Percentiles rank a stretch among this genome's conserved stretches.
These are phyloP conservation scores for Apostichopus parvimensis DNA, from an alignment of 35 echinoderm and acorn worm species.

Conservation along the genomic window DNA sequence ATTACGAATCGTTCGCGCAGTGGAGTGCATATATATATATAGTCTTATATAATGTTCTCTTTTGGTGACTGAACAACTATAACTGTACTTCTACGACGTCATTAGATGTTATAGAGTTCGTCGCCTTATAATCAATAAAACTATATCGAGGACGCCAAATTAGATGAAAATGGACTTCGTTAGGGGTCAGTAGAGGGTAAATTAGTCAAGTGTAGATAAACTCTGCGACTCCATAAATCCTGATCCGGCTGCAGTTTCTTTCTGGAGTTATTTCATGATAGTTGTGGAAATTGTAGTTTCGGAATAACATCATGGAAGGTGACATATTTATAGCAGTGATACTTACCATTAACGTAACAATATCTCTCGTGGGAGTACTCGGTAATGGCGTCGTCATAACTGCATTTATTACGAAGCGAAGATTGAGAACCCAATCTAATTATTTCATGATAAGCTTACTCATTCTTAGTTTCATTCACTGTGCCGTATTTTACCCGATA, in stretches of 20 bases:
- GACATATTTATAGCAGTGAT: not conserved
- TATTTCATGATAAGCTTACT: conserved; percentile 44
- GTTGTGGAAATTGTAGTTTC: not conserved
- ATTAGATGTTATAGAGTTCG: no score
- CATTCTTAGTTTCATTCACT: conserved; percentile 39
- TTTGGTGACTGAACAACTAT: no score
- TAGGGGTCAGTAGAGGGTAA: no score
- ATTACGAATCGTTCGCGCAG: no score
- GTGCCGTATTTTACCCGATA: conserved; percentile 37
- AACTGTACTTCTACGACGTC: no score
- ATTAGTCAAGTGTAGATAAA: no score
- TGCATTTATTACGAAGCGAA: conserved; percentile 5
- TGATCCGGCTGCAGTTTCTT: not conserved
- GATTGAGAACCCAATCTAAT: conserved; percentile 33
- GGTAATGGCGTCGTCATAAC: conserved; percentile 38
- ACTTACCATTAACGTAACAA: conserved; percentile 11
- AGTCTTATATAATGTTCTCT: no score
- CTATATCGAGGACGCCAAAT: no score
- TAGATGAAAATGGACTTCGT: no score
- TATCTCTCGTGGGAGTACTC: conserved; percentile 4
- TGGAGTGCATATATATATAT: no score
- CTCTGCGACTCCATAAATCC: not conserved
- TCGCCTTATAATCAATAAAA: no score
- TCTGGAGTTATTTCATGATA: not conserved
- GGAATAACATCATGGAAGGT: conserved; percentile 10